phyloP scores from a whole-genome alignment of 2,888 invertebrate genomes.

The Cheilosia vernalis region DNA sequence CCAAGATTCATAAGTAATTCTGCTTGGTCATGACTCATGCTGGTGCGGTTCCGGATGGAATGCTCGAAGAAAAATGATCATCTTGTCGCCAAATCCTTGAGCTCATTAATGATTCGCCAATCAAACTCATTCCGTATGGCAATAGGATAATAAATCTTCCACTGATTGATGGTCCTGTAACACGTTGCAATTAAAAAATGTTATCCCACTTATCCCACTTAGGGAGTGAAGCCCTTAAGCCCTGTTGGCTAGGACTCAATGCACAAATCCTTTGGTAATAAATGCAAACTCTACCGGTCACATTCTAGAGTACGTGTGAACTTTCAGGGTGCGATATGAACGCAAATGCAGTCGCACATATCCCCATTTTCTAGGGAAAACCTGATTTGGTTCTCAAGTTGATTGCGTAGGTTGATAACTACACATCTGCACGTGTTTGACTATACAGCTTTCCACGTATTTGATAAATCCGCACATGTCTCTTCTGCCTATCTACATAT shows the following conservation, averaged over 20 bases:
- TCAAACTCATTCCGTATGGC: constrained; percentile 27
- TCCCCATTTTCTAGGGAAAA: constrained; percentile 13
- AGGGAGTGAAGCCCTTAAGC: not conserved
- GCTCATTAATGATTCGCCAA: constrained; percentile 56
- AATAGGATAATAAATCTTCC: constrained; percentile 19
- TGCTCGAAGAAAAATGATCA: constrained; percentile 46
- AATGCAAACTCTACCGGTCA: constrained; percentile 4
- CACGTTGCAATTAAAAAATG: constrained; percentile 54
- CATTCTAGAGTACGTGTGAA: constrained; percentile 28
- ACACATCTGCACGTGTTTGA: constrained; percentile 19
- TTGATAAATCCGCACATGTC: constrained; percentile 62
- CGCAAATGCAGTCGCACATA: not conserved
- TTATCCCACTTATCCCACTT: not conserved
- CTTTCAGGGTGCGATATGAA: not conserved
- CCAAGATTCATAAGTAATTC: constrained; percentile 36
- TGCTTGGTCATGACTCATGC: constrained; percentile 19
- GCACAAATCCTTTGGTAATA: constrained; percentile 23
- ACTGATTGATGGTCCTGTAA: constrained; percentile 53
- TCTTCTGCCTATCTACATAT: constrained; percentile 61
- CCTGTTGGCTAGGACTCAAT: not conserved
- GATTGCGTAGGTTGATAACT: constrained; percentile 60
- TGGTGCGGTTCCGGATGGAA: constrained; percentile 14
- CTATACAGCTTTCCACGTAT: constrained; percentile 28
- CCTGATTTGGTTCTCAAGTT: constrained; percentile 50
- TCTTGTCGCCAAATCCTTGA: constrained; percentile 39